Evolutionary conservation across 2,797 vertebrate genomes (phyloP).

Genomic region (Anguilla pacifica): DNA sequence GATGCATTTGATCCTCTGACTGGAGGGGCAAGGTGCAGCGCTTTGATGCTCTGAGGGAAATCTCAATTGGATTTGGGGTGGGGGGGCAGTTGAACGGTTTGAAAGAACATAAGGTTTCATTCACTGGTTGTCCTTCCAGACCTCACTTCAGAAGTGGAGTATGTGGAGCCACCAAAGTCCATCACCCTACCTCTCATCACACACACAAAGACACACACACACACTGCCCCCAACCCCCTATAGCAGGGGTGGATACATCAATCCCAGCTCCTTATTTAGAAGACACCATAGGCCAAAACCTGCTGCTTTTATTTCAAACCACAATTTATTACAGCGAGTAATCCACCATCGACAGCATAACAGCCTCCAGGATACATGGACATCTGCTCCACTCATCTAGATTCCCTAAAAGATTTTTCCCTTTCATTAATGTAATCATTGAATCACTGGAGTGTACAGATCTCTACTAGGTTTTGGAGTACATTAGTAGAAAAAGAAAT

Average conservation of each 20-base stretch:
- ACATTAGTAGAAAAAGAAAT: background rate
- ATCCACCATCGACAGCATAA: background rate
- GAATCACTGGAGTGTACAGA: background rate
- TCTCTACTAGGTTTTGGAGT: background rate
- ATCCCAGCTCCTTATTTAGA: background rate
- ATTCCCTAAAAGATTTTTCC: background rate
- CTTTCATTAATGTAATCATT: background rate
- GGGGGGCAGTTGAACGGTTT: background rate
- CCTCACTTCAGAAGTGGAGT: background rate
- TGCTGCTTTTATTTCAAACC: constrained; percentile 5
- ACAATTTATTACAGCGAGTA: constrained; percentile 4
- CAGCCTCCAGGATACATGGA: constrained; percentile 8
- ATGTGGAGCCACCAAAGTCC: background rate
- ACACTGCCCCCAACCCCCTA: background rate
- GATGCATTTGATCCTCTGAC: constrained; percentile 22
- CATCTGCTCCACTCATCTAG: background rate
- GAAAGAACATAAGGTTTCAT: background rate
- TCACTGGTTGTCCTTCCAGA: background rate
- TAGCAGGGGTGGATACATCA: constrained; percentile 10
- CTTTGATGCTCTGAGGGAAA: constrained; percentile 20
- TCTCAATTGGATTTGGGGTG: background rate
- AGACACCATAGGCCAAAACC: constrained; percentile 10
- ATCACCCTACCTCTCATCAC: background rate
- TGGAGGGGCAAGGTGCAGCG: background rate
- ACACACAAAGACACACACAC: background rate